These are phyloP conservation scores for Caenorhabditis latens DNA, from an alignment of 1,140 invertebrate species.

Conservation along the genomic window DNA sequence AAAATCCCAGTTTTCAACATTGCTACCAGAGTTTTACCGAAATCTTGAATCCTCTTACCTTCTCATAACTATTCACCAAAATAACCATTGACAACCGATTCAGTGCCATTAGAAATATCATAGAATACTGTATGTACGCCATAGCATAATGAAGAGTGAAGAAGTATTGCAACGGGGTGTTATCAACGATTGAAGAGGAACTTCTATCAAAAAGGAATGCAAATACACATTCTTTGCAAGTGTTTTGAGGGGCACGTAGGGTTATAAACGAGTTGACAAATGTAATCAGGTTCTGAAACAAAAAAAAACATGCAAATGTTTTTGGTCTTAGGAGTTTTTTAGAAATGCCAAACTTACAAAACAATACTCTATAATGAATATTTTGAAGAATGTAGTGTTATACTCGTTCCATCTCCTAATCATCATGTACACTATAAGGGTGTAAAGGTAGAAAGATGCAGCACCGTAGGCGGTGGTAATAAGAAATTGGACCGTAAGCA, in stretches of 20 bases:
- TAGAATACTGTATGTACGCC: conserved; percentile 16
- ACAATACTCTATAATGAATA: conserved; percentile 14
- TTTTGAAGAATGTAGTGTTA: conserved; percentile 13
- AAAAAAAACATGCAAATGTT: not conserved
- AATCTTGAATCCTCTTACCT: not conserved
- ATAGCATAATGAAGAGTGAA: not conserved
- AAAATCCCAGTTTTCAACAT: no score
- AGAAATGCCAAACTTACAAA: conserved; percentile 4
- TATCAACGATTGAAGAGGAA: not conserved
- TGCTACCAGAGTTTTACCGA: not conserved
- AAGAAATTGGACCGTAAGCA: not conserved
- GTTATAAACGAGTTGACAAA: conserved; percentile 16
- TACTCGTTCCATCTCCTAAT: conserved; percentile 25
- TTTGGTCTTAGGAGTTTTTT: not conserved
- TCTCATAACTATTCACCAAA: conserved; percentile 16
- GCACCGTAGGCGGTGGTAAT: not conserved
- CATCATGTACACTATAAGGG: not conserved
- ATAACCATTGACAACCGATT: not conserved
- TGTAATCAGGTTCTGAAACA: not conserved
- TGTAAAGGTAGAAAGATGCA: conserved; percentile 17
- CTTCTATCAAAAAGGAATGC: not conserved
- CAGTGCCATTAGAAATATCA: not conserved
- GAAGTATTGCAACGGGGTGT: not conserved
- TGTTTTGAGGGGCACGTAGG: conserved; percentile 9
- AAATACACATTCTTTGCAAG: conserved; percentile 4